Evolutionary conservation across 2,113 vertebrate genomes (phyloP).

Genomic region (Ctenodactylus gundi): DNA sequence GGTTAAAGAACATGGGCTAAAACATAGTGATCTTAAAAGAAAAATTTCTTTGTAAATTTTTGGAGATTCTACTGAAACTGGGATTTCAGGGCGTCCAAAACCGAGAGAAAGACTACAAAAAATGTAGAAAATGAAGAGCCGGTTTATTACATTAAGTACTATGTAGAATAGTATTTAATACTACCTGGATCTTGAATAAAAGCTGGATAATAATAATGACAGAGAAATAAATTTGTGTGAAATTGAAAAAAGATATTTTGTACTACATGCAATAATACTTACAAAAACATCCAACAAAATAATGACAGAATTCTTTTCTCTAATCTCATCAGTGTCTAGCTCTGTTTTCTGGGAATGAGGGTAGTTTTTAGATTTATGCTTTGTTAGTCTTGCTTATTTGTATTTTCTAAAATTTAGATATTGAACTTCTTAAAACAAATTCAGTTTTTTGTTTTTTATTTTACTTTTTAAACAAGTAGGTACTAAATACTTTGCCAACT

Average conservation of each 20-base stretch:
- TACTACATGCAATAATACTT: not conserved
- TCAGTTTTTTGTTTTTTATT: not conserved
- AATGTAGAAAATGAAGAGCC: not conserved
- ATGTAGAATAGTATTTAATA: constrained; percentile 20
- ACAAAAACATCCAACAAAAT: not conserved
- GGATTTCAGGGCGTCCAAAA: not conserved
- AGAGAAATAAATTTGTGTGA: not conserved
- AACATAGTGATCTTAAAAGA: not conserved
- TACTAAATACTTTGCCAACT: not conserved
- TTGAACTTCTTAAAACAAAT: not conserved
- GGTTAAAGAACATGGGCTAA: not conserved
- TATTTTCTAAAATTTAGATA: constrained; percentile 28
- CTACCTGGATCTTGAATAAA: not conserved
- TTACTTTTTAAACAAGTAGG: not conserved
- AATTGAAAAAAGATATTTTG: not conserved
- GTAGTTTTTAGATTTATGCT: not conserved
- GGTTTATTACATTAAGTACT: not conserved
- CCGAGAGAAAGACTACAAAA: not conserved
- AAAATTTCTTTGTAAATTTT: constrained; percentile 6
- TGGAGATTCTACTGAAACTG: not conserved
- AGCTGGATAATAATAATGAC: not conserved
- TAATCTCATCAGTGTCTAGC: not conserved
- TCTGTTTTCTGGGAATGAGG: not conserved
- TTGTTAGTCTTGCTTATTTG: not conserved
- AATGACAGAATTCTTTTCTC: not conserved